Evolutionary conservation across 1,140 invertebrate genomes (phyloP).

Genomic region (Pemphigus obesinymphae): DNA sequence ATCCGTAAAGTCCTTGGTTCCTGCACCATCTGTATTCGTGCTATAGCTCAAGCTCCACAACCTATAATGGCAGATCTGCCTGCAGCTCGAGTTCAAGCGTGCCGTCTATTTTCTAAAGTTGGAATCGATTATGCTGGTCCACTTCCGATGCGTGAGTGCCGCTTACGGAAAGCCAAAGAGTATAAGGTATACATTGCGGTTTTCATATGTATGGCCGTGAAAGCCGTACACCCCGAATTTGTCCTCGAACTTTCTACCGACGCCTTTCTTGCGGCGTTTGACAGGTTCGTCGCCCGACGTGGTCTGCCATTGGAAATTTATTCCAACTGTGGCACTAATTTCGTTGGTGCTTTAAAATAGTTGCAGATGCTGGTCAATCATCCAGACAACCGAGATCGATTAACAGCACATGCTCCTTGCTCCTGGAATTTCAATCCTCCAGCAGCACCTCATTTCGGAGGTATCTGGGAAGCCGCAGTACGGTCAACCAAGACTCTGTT

Average conservation of each 20-base stretch:
- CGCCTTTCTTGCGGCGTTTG: slow-evolving; percentile 50
- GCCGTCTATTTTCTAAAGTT: slow-evolving; percentile 43
- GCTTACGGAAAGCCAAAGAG: not conserved
- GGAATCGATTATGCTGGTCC: slow-evolving; percentile 46
- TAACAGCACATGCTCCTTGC: not conserved
- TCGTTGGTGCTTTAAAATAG: slow-evolving; percentile 45
- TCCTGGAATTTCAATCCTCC: slow-evolving; percentile 47
- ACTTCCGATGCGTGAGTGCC: not conserved
- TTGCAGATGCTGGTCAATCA: not conserved
- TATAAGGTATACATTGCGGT: slow-evolving; percentile 49
- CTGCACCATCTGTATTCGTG: no score
- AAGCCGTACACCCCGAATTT: slow-evolving; percentile 52
- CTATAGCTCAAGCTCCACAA: no score
- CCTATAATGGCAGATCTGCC: not conserved
- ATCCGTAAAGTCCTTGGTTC: no score
- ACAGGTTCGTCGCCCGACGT: slow-evolving; percentile 50
- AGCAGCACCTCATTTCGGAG: not conserved
- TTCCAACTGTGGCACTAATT: slow-evolving; percentile 51
- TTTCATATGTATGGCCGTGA: slow-evolving; percentile 52
- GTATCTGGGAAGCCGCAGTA: no score
- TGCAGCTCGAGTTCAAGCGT: slow-evolving; percentile 44
- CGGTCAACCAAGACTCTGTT: not conserved
- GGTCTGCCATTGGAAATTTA: slow-evolving; percentile 48
- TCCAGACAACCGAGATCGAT: not conserved
- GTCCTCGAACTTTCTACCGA: slow-evolving; percentile 50